A percentile compares a stretch with the other conserved stretches of the same genome.
These are phyloP conservation scores for Drosophila pseudotakahashii DNA, from an alignment of 2,888 invertebrate species.

Conservation along the genomic window DNA sequence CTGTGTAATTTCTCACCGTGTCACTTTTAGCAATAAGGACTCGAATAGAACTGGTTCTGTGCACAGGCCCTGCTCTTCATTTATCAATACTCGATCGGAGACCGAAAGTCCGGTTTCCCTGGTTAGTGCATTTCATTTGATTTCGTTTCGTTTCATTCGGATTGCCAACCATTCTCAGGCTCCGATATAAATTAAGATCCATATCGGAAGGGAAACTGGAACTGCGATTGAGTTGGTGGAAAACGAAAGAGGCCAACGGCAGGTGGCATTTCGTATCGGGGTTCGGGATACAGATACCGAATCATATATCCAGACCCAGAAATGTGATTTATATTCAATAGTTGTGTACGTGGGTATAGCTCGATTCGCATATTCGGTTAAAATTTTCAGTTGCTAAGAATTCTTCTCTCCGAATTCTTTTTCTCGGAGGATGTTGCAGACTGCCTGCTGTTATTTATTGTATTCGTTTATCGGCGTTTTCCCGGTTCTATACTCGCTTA, in stretches of 20 bases:
- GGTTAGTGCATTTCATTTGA: slow-evolving; percentile 57
- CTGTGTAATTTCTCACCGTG: background rate
- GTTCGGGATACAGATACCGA: slow-evolving; percentile 8
- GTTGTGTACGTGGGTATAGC: slow-evolving; percentile 40
- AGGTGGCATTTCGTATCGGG: slow-evolving; percentile 64
- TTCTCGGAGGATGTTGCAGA: slow-evolving; percentile 19
- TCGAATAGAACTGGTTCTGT: slow-evolving; percentile 57
- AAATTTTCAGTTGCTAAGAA: slow-evolving; percentile 11
- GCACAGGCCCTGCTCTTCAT: slow-evolving; percentile 64
- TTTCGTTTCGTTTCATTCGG: slow-evolving; percentile 42
- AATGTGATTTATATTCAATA: slow-evolving; percentile 67
- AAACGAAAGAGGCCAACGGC: slow-evolving; percentile 49
- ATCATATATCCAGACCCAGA: slow-evolving; percentile 25
- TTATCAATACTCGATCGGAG: slow-evolving; percentile 64
- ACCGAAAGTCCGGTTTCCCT: slow-evolving; percentile 59
- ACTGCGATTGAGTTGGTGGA: slow-evolving; percentile 25
- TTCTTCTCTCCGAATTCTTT: slow-evolving; percentile 10
- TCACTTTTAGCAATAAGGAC: slow-evolving; percentile 27
- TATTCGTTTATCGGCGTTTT: slow-evolving; percentile 73
- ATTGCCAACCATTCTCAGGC: slow-evolving; percentile 33
- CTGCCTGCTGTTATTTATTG: slow-evolving; percentile 70
- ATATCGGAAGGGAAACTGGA: slow-evolving; percentile 57
- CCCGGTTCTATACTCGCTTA: slow-evolving; percentile 61
- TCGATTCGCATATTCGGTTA: slow-evolving; percentile 10
- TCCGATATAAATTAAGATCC: slow-evolving; percentile 67